phyloP scores from a whole-genome alignment of 1,140 invertebrate genomes.

The Aplysia californica region DNA sequence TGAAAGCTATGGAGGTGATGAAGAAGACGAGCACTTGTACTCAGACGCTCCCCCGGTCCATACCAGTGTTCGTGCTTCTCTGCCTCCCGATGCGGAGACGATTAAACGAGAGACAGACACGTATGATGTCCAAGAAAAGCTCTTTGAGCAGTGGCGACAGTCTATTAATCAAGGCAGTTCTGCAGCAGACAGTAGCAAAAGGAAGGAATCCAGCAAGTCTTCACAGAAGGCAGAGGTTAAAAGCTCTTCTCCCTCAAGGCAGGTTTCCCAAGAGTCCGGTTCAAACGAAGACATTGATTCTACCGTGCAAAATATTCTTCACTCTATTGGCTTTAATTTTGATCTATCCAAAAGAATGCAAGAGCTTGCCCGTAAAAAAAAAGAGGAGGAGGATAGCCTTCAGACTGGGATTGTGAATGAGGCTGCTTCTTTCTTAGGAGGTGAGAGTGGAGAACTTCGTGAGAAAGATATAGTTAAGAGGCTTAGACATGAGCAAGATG shows the following conservation, averaged over 20 bases:
- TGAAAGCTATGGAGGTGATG: too few relatives aligned
- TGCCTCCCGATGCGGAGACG: not conserved
- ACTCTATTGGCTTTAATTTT: slow-evolving; percentile 67
- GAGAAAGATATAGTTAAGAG: slow-evolving; percentile 16
- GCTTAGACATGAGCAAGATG: not conserved
- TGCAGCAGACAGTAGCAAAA: not conserved
- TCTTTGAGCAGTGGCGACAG: slow-evolving; percentile 35
- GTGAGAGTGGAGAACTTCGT: slow-evolving; percentile 35
- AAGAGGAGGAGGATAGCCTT: slow-evolving; percentile 38
- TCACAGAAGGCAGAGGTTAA: too few relatives aligned
- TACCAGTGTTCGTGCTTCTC: too few relatives aligned
- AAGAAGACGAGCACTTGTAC: too few relatives aligned
- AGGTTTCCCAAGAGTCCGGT: too few relatives aligned
- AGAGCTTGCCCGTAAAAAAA: slow-evolving; percentile 55
- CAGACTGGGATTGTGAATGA: slow-evolving; percentile 49
- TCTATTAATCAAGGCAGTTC: slow-evolving; percentile 14
- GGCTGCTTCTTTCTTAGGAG: slow-evolving; percentile 58
- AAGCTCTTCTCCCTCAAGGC: too few relatives aligned
- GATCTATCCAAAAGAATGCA: slow-evolving; percentile 66
- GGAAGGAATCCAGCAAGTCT: not conserved
- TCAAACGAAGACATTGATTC: slow-evolving; percentile 51
- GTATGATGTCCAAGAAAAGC: slow-evolving; percentile 34
- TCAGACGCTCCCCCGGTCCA: too few relatives aligned
- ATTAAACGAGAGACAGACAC: slow-evolving; percentile 1
- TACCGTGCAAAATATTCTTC: slow-evolving; percentile 65